Evolutionary conservation across 2,888 invertebrate species (phyloP).

Genomic region (Cotesia congregata): DNA sequence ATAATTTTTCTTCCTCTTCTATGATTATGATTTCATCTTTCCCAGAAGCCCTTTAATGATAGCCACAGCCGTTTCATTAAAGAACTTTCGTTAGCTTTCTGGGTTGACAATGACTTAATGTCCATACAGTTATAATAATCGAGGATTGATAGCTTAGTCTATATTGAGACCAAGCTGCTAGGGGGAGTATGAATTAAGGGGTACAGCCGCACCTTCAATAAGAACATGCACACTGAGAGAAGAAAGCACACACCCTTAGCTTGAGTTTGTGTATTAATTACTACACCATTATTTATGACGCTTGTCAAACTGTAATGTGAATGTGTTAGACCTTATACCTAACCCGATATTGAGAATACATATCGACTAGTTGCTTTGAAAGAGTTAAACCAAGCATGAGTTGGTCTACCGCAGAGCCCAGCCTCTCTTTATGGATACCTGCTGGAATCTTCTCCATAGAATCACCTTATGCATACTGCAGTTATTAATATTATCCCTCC

Average conservation of each 20-base stretch:
- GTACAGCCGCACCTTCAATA: slow-evolving; percentile 39
- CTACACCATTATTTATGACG: slow-evolving; percentile 35
- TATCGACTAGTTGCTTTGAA: not conserved
- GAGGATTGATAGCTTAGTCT: slow-evolving; percentile 41
- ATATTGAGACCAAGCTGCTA: slow-evolving; percentile 50
- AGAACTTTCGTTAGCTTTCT: not conserved
- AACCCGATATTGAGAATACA: slow-evolving; percentile 12
- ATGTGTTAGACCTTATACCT: slow-evolving; percentile 27
- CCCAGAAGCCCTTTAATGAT: not conserved
- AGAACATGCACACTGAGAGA: slow-evolving; percentile 38
- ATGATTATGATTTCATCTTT: slow-evolving; percentile 1
- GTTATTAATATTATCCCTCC: not conserved
- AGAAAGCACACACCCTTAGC: slow-evolving; percentile 38
- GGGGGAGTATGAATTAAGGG: slow-evolving; percentile 47
- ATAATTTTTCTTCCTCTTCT: not conserved
- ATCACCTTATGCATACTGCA: not conserved
- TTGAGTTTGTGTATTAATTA: slow-evolving; percentile 40
- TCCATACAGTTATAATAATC: not conserved
- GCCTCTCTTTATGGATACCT: slow-evolving; percentile 23
- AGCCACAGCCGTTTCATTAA: not conserved
- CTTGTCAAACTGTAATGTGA: slow-evolving; percentile 26
- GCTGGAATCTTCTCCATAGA: not conserved
- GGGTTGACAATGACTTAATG: not conserved
- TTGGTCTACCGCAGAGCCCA: slow-evolving; percentile 28
- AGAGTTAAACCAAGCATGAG: slow-evolving; percentile 9